Evolutionary conservation across 2,888 invertebrate genomes (phyloP), one percentile per base, ranked within the genome.

Genomic region (Perizoma flavofasciatum): DNA sequence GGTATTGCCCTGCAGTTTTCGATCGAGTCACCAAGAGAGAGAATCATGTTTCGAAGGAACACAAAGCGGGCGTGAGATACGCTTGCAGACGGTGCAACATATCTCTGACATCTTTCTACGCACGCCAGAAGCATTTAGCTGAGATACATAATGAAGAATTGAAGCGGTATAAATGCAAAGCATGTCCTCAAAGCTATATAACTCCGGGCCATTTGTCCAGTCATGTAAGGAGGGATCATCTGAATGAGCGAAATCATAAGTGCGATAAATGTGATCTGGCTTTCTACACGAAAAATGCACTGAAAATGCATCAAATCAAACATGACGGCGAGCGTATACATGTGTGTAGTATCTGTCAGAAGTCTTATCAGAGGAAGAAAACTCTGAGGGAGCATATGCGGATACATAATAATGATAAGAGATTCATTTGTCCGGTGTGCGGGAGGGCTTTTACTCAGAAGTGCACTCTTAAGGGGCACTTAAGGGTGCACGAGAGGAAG

Each of bases 261-360:
- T 94, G 93, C 51, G 87, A 87, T 33, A 86, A 93, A 39, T 94
- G 94, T 46, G 89, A 92, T 35, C 71, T 90, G 3, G 92, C 92
- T 0, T 94, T 93, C 62, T 93, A 93, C 55, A 92, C 92, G 0
- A 90, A 90, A 61, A 93, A 93, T 52, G 92, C 93, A 5, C 71
- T 94, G 34, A 93, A 93, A 60, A 93, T 92, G 84, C 94, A 94
- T 60, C 92, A 93, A 89, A 92, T 93, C 0, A 93, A 92, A 9
- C 94, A 94, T 46, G 92, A 93, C 0, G 93, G 92, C 0, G 90
- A 91, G 33, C 70, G 93, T 10, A 93, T 93, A 33, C 93, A 92
- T 34, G 81, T 84, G 0, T 94, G 94, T 61, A 82, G 80, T 6
- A 82, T 93, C 0, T 94, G 94, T 52, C 80, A 89, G 55, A 93